These are phyloP conservation scores for Polylopha cassiicola DNA, from an alignment of 2,888 invertebrate species.

Conservation along the genomic window DNA sequence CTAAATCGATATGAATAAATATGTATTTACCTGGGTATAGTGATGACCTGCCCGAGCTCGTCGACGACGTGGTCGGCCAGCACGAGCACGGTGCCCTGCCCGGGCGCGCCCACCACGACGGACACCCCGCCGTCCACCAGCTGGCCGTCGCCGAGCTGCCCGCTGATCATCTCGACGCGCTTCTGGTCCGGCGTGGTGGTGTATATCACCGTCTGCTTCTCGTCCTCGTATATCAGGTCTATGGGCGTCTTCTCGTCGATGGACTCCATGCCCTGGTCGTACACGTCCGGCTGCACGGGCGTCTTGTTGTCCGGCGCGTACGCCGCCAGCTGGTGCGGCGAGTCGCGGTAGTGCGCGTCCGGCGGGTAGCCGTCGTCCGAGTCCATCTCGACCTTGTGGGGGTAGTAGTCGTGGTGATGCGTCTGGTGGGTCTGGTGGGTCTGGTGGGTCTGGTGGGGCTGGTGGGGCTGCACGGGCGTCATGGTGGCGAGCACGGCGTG, in stretches of 20 bases:
- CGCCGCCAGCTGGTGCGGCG: constrained; percentile 71
- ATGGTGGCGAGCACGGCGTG: constrained; percentile 88
- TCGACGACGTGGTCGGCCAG: constrained; percentile 84
- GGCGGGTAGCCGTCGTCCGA: constrained; percentile 78
- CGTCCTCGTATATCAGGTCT: constrained; percentile 89
- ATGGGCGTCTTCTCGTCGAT: constrained; percentile 84
- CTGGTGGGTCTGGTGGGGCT: constrained; percentile 65
- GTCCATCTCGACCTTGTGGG: constrained; percentile 80
- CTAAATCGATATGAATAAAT: background rate
- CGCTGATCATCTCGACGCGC: constrained; percentile 86
- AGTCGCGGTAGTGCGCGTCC: constrained; percentile 78
- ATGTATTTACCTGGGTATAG: constrained; percentile 78
- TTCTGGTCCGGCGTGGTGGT: constrained; percentile 88
- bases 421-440: constrained; percentile 79
- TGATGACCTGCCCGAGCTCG: constrained; percentile 81
- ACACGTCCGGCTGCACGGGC: constrained; percentile 73
- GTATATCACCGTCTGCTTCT: constrained; percentile 90
- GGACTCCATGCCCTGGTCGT: constrained; percentile 70
- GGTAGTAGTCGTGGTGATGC: constrained; percentile 80
- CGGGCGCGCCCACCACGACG: constrained; percentile 71
- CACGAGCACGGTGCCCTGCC: constrained; percentile 81
- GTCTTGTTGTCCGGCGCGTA: constrained; percentile 77
- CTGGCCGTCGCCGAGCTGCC: constrained; percentile 76
- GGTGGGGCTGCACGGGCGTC: constrained; percentile 88
- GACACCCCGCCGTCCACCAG: constrained; percentile 73